phyloP scores from a whole-genome alignment of 1,140 invertebrate genomes.

The Drosophila pectinifera region DNA sequence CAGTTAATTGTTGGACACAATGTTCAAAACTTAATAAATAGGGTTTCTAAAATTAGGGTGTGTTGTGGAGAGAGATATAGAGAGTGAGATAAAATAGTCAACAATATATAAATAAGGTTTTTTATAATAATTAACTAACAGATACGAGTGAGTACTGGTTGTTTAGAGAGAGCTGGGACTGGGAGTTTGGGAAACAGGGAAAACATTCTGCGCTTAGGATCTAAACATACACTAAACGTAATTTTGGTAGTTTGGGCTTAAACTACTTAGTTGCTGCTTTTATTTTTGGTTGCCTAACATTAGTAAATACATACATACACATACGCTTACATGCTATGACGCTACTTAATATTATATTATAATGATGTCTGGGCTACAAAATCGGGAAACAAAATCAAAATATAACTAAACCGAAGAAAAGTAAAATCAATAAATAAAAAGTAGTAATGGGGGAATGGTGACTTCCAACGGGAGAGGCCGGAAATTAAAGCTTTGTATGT shows the following conservation, averaged over 20 bases:
- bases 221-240: slow-evolving; percentile 65
- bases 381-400: slow-evolving; percentile 7
- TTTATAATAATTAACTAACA: slow-evolving; percentile 46
- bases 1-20: slow-evolving; percentile 77
- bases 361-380: slow-evolving; percentile 50
- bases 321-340: slow-evolving; percentile 62
- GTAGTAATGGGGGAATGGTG: background rate
- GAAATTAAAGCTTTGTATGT: slow-evolving; percentile 93
- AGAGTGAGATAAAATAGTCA: slow-evolving; percentile 31
- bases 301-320: slow-evolving; percentile 73
- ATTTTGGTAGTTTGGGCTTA: slow-evolving; percentile 77
- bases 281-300: slow-evolving; percentile 56
- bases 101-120: slow-evolving; percentile 50
- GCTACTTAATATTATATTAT: slow-evolving; percentile 59
- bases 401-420: slow-evolving; percentile 8
- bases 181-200: background rate
- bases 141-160: slow-evolving; percentile 18
- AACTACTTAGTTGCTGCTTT: slow-evolving; percentile 64
- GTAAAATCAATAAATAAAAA: slow-evolving; percentile 16
- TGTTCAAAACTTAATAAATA: slow-evolving; percentile 52
- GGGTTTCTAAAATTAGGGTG: slow-evolving; percentile 23
- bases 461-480: slow-evolving; percentile 33
- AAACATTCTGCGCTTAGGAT: slow-evolving; percentile 55
- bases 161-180: slow-evolving; percentile 2
- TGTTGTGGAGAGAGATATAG: background rate